Evolutionary conservation across 30 jellyfish, hydroid and myxozoan species (phyloP).

Genomic region (Turritopsis rubra): DNA sequence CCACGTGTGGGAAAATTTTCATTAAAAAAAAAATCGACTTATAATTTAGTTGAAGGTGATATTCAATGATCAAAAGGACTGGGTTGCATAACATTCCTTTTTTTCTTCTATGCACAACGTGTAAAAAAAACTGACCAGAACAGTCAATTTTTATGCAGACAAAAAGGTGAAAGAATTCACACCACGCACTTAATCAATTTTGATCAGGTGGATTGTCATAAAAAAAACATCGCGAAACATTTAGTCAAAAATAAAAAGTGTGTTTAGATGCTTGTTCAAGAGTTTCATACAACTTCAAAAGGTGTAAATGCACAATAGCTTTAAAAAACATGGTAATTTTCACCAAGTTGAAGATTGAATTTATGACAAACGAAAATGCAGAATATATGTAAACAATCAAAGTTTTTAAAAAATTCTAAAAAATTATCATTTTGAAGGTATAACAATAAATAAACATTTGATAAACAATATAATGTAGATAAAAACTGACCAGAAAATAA

Average conservation of each 20-base stretch:
- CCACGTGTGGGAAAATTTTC: neutral
- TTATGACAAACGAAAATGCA: conserved; percentile 16
- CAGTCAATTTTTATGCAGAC: neutral
- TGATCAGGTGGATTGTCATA: neutral
- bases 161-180: neutral
- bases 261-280: neutral
- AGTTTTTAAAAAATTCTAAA: conserved; percentile 16
- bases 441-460: conserved; percentile 11
- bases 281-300: neutral
- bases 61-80: neutral
- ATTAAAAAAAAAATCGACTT: too few species aligned
- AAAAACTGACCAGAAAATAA: neutral
- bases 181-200: neutral
- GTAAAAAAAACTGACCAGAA: neutral
- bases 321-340: neutral
- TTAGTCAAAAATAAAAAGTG: neutral
- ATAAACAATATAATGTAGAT: conserved; percentile 13
- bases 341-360: conserved; percentile 14
- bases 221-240: neutral
- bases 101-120: neutral
- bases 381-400: conserved; percentile 16
- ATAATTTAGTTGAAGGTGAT: too few species aligned
- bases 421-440: conserved; percentile 14
- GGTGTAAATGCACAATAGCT: neutral
- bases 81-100: neutral